These are phyloP conservation scores for Cololabis saira DNA, from an alignment of 2,113 vertebrate species.

Conservation along the genomic window DNA sequence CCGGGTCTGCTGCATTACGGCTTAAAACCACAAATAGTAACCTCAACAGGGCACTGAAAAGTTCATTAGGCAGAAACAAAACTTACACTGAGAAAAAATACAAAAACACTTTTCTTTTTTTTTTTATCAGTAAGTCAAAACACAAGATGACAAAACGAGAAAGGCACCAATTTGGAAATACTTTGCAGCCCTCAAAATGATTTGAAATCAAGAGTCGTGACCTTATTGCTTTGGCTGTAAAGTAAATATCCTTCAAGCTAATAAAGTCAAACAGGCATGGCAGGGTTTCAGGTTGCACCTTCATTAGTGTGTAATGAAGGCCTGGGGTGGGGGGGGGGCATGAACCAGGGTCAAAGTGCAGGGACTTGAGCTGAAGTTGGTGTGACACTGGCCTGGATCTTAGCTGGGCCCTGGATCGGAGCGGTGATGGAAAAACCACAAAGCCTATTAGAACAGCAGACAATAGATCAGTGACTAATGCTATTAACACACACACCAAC, in stretches of 20 bases:
- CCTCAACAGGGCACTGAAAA: no score
- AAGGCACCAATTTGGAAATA: no score
- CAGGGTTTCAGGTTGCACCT: conserved; percentile 36
- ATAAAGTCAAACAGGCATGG: conserved; percentile 9
- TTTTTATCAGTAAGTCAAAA: no score
- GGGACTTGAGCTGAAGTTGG: conserved; percentile 15
- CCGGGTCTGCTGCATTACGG: no score
- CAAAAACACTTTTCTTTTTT: no score
- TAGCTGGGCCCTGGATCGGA: conserved; percentile 22
- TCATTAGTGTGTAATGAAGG: conserved; percentile 30
- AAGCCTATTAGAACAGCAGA: conserved; percentile 58
- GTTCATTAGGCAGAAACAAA: no score
- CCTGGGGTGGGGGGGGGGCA: not conserved
- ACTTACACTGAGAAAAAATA: no score
- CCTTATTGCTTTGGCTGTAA: conserved; percentile 14
- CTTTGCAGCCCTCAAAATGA: no score
- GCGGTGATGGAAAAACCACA: conserved; percentile 24
- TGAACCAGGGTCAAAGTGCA: conserved; percentile 1
- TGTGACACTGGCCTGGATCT: conserved; percentile 44
- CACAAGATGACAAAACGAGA: no score
- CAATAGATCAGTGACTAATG: conserved; percentile 45
- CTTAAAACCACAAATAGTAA: no score
- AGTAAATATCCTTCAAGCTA: conserved; percentile 17
- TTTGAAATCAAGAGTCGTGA: not conserved
- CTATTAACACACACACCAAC: no score